These are phyloP conservation scores for Stegodyphus dumicola DNA, from an alignment of 1,140 invertebrate genomes.

Conservation along the genomic window DNA sequence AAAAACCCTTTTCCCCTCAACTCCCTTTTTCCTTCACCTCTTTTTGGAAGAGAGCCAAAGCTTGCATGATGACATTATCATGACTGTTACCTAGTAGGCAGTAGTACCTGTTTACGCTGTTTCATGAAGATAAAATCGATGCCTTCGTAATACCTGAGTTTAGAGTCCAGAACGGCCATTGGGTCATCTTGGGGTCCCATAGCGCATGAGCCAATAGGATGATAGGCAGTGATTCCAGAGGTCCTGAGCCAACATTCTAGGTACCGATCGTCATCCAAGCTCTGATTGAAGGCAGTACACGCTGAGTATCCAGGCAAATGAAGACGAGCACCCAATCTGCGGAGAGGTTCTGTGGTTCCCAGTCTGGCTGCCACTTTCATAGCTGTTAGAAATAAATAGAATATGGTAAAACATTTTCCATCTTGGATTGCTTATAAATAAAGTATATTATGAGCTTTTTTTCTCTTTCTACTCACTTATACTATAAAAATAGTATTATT, in stretches of 20 bases:
- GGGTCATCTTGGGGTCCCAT: conserved; percentile 66
- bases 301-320: conserved; percentile 76
- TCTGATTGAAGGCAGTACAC: conserved; percentile 70
- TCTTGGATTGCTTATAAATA: conserved; percentile 27
- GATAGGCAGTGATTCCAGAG: conserved; percentile 75
- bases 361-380: conserved; percentile 73
- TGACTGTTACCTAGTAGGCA: no score
- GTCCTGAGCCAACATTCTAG: conserved; percentile 76
- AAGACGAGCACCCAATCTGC: conserved; percentile 73
- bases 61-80: no score
- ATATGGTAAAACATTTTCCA: not conserved
- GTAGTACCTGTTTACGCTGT: no score
- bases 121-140: no score
- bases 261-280: conserved; percentile 71
- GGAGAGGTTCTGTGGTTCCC: conserved; percentile 73
- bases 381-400: conserved; percentile 68
- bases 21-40: no score
- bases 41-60: no score
- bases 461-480: no score
- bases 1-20: no score
- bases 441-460: not conserved
- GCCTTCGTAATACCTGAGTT: conserved; percentile 65
- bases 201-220: conserved; percentile 68
- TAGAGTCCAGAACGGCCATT: conserved; percentile 68
- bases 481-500: no score